These are phyloP conservation scores for Chloroceryle inda DNA, from an alignment of 2,797 vertebrate genomes.

Conservation along the genomic window DNA sequence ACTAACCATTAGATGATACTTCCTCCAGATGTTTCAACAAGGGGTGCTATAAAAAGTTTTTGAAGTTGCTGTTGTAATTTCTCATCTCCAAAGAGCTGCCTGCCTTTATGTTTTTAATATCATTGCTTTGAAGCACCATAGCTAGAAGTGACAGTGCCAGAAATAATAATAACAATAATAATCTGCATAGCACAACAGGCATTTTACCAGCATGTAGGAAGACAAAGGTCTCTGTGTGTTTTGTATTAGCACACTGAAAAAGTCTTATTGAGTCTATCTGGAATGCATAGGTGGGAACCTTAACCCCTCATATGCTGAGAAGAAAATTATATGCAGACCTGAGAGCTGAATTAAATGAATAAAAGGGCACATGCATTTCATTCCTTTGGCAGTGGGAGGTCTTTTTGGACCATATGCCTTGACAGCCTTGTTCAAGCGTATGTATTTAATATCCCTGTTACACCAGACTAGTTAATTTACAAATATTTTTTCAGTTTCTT, in stretches of 20 bases:
- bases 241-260: constrained; percentile 55
- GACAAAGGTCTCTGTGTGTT: constrained; percentile 66
- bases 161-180: constrained; percentile 74
- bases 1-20: constrained; percentile 7
- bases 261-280: constrained; percentile 48
- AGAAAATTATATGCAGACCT: constrained; percentile 50
- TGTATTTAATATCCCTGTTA: constrained; percentile 24
- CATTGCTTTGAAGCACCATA: constrained; percentile 64
- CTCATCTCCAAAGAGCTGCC: constrained; percentile 42
- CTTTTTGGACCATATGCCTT: constrained; percentile 45
- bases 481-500: constrained; percentile 48
- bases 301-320: constrained; percentile 55
- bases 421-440: constrained; percentile 12
- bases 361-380: constrained; percentile 34
- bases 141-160: constrained; percentile 55
- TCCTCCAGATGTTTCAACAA: constrained; percentile 64
- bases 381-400: constrained; percentile 50
- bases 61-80: background rate
- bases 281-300: constrained; percentile 69
- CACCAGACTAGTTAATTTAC: constrained; percentile 19
- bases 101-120: constrained; percentile 70
- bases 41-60: constrained; percentile 45
- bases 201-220: constrained; percentile 54
- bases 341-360: constrained; percentile 26
- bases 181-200: constrained; percentile 65